Evolutionary conservation across 1,140 invertebrate species (phyloP).

Genomic region (Rhopalosiphum maidis): DNA sequence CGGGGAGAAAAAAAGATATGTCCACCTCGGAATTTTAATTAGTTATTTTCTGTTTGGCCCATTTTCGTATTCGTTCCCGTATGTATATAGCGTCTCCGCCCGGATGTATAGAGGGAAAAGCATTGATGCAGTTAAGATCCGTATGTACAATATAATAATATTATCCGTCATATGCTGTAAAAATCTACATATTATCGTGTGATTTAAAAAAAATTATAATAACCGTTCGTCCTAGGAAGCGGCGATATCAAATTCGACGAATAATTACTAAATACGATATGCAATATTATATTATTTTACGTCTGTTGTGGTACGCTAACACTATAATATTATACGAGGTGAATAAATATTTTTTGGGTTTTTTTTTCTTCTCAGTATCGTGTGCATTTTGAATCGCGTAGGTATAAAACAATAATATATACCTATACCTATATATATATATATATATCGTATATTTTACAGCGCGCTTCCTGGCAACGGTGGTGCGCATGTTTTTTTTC

Average conservation of each 20-base stretch:
- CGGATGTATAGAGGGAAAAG: not conserved
- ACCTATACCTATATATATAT: not conserved
- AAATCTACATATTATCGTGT: not conserved
- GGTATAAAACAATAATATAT: not conserved
- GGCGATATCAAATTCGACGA: too few relatives aligned
- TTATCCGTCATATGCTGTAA: not conserved
- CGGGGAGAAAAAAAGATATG: constrained; percentile 18
- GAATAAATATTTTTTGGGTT: not conserved
- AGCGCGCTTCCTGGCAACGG: not conserved
- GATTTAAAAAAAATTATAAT: too few relatives aligned
- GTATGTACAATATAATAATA: too few relatives aligned
- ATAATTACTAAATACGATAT: not conserved
- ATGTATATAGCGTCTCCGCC: not conserved
- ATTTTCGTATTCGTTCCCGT: constrained; percentile 26
- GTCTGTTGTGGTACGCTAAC: not conserved
- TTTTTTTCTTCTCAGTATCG: not conserved
- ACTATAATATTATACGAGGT: not conserved
- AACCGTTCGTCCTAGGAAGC: too few relatives aligned
- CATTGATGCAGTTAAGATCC: not conserved
- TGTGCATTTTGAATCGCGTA: not conserved
- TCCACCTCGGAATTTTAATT: constrained; percentile 57
- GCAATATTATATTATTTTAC: not conserved
- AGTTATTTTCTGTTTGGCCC: constrained; percentile 45
- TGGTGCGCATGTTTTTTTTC: not conserved
- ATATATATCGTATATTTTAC: not conserved